Percentiles rank a stretch among this genome's conserved stretches.
These are phyloP conservation scores for Labeo catla DNA, from an alignment of 2,113 vertebrate genomes.

Conservation along the genomic window DNA sequence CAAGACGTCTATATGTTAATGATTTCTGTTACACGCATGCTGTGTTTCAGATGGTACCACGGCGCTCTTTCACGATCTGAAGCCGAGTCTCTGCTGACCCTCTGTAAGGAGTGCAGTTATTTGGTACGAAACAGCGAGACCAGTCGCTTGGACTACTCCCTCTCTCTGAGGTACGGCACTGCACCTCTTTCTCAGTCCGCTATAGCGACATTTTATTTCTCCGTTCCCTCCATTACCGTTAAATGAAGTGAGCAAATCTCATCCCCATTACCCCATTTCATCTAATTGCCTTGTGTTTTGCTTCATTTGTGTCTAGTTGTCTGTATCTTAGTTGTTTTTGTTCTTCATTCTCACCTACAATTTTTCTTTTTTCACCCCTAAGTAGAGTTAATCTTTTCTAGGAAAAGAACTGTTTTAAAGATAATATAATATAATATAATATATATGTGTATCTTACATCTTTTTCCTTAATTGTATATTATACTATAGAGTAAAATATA, in stretches of 20 bases:
- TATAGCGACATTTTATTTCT: constrained; percentile 1
- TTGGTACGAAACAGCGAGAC: constrained; percentile 94
- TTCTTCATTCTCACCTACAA: constrained; percentile 18
- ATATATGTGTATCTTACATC: too few species aligned
- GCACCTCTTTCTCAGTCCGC: neutral
- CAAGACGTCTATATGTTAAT: too few species aligned
- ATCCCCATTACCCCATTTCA: constrained; percentile 31
- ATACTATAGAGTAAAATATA: too few species aligned
- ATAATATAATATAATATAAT: too few species aligned
- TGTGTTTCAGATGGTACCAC: constrained; percentile 89
- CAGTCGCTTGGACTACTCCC: constrained; percentile 89
- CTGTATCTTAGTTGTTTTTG: constrained; percentile 24
- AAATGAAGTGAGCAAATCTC: constrained; percentile 32
- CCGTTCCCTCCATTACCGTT: neutral
- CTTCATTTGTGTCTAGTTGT: constrained; percentile 45
- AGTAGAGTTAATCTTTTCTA: neutral
- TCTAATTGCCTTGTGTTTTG: constrained; percentile 39
- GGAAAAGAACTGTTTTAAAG: too few species aligned
- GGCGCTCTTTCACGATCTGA: constrained; percentile 91
- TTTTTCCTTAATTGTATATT: too few species aligned
- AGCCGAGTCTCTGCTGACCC: constrained; percentile 89
- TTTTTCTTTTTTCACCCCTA: neutral
- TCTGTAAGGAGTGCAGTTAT: constrained; percentile 98
- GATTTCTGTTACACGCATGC: neutral
- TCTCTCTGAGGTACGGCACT: constrained; percentile 79